A percentile compares a stretch with the other conserved stretches of the same genome.
Conservation (phyloP, 2,797 vertebrate species). For the Melanotaenia trifasciata region DNA sequence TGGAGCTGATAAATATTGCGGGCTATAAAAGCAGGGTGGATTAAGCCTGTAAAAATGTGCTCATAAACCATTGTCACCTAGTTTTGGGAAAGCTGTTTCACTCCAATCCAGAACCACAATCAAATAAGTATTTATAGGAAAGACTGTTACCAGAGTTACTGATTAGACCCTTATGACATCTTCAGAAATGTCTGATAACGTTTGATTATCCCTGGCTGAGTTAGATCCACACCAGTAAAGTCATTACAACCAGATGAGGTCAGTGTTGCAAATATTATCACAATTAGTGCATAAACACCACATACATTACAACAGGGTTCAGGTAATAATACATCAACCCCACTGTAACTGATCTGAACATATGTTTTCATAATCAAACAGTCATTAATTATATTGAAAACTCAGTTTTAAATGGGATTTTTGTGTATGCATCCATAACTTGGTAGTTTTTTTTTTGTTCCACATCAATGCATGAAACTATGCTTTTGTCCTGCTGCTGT, state of each 20-base stretch:
- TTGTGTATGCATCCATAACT: neutral
- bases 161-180: neutral
- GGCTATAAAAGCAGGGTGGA: slow-evolving; percentile 76
- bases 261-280: neutral
- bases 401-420: neutral
- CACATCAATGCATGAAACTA: neutral
- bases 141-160: neutral
- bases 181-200: neutral
- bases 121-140: neutral
- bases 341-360: neutral
- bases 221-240: neutral
- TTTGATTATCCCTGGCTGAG: neutral
- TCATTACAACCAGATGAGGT: neutral
- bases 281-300: neutral
- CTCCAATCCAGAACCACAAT: neutral
- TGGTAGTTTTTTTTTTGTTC: neutral
- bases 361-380: neutral
- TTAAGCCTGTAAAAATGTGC: slow-evolving; percentile 66
- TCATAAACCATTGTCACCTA: slow-evolving; percentile 39
- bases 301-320: neutral
- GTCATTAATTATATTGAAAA: neutral
- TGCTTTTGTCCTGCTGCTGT: neutral
- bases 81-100: slow-evolving; percentile 21
- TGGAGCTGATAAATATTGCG: slow-evolving; percentile 74
- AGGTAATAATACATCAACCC: neutral